These are phyloP conservation scores for Istiophorus platypterus DNA, from an alignment of 2,113 vertebrate genomes.

Conservation along the genomic window DNA sequence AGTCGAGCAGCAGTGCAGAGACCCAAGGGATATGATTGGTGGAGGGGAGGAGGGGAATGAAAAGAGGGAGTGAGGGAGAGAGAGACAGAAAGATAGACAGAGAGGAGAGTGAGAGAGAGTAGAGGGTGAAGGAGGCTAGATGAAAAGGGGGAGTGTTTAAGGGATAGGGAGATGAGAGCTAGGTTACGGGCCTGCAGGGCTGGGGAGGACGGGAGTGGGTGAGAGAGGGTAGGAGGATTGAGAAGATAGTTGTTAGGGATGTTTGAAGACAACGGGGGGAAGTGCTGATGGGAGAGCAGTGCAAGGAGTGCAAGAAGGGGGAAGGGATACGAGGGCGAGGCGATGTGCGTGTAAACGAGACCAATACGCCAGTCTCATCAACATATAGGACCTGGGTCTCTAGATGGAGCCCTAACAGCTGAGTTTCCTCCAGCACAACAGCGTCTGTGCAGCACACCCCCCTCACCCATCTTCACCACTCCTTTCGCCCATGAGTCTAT, in stretches of 20 bases:
- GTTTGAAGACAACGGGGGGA: conserved; percentile 78
- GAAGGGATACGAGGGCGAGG: conserved; percentile 25
- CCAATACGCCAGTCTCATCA: conserved; percentile 69
- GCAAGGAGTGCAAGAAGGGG: conserved; percentile 32
- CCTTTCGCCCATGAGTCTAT: conserved; percentile 82
- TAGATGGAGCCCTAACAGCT: conserved; percentile 79
- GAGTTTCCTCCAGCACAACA: conserved; percentile 74
- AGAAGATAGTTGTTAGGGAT: conserved; percentile 77
- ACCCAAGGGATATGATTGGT: conserved; percentile 73
- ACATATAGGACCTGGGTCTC: conserved; percentile 74
- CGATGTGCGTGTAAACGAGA: conserved; percentile 66
- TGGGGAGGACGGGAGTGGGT: conserved; percentile 68
- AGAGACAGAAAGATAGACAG: conserved; percentile 38
- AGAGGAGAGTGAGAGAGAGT: conserved; percentile 26
- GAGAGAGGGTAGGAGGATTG: conserved; percentile 66
- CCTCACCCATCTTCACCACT: conserved; percentile 73
- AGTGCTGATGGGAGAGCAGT: conserved; percentile 62
- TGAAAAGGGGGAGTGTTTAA: conserved; percentile 66
- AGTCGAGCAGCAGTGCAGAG: conserved; percentile 72
- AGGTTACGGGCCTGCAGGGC: conserved; percentile 81
- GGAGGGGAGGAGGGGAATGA: conserved; percentile 51
- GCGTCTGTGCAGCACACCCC: conserved; percentile 57
- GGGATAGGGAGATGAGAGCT: conserved; percentile 71
- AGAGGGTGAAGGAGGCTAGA: conserved; percentile 43
- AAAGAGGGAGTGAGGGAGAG: conserved; percentile 46